Evolutionary conservation across 2,113 vertebrate species (phyloP), one percentile per base, ranked within the genome.

Genomic region (Toxostoma redivivum): DNA sequence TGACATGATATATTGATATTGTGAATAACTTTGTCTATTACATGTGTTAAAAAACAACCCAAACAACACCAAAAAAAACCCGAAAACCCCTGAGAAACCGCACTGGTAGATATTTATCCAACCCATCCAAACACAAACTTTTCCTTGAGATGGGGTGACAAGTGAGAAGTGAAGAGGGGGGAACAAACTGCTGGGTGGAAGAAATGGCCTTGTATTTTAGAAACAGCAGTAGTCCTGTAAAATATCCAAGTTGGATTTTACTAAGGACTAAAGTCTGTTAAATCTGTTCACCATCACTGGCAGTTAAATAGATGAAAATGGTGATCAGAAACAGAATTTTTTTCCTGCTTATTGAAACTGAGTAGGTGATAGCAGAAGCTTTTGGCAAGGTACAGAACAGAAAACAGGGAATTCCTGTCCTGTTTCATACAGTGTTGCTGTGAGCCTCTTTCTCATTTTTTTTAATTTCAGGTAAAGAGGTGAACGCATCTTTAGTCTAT

Each of bases 71-170:
- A 28, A 28, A 35, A 33, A 40, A 33, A 15, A 4, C 14, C 7
- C 14, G 7, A 18, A 45, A 69, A 21, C 4, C 2, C 24, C 33
- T 0, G 1, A 45, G 66, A 44, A 37, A 21, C n/a, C 2, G 0
- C 35, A 27, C 11, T 65, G 17, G 14, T 54, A 38, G 37, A 17
- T 80, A 38, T n/a, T 89, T 72, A 40, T 70, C 24, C 19, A 47
- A 17, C n/a, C 5, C 23, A 50, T 54, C 15, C 48, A 72, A 71
- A 45, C 33, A 69, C 4, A n/a, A 53, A 38, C 4, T n/a, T 61
- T 86, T 77, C 42, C 6, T 18, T 62, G 64, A 13, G 16, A 10
- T 5, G 0, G 2, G 10, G 9, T 8, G 30, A 20, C 0, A 1
- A 44, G 8, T 42, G 57, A 66, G n/a, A 88, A 48, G 8, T 8